phyloP scores from a whole-genome alignment of 1,140 invertebrate genomes.

The Megalonaias nervosa region DNA sequence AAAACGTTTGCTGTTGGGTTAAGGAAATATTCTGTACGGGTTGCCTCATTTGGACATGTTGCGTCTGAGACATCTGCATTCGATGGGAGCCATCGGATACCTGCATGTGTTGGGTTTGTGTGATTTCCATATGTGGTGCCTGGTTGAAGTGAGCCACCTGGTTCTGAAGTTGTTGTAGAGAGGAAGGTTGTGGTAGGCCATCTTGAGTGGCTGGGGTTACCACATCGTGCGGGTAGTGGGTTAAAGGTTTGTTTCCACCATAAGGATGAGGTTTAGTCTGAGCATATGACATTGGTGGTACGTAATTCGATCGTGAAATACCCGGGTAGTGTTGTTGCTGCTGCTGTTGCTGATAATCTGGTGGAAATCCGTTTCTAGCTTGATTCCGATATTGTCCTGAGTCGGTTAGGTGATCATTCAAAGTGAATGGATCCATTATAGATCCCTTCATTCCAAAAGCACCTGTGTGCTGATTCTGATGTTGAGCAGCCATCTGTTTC shows the following conservation, averaged over 20 bases:
- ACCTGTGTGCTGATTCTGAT: slow-evolving; percentile 83
- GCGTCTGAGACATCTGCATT: slow-evolving; percentile 87
- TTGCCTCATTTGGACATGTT: slow-evolving; percentile 87
- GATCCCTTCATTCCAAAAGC: slow-evolving; percentile 4
- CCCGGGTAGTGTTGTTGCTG: neutral
- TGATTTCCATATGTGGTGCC: slow-evolving; percentile 62
- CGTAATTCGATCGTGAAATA: neutral
- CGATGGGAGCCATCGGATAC: slow-evolving; percentile 62
- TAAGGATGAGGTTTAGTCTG: slow-evolving; percentile 47
- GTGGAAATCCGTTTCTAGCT: slow-evolving; percentile 2
- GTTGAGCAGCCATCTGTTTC: slow-evolving; percentile 97
- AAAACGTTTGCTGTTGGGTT: slow-evolving; percentile 79
- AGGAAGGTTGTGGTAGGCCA: slow-evolving; percentile 50
- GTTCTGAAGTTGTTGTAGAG: slow-evolving; percentile 69
- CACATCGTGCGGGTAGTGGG: slow-evolving; percentile 58
- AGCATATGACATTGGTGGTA: slow-evolving; percentile 16
- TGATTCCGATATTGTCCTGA: neutral
- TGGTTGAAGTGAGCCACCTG: slow-evolving; percentile 68
- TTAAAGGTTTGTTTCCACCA: slow-evolving; percentile 64
- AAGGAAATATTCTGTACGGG: slow-evolving; percentile 78
- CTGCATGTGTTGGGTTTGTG: slow-evolving; percentile 66
- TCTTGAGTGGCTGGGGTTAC: slow-evolving; percentile 33
- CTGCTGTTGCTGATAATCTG: slow-evolving; percentile 2
- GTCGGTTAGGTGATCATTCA: neutral
- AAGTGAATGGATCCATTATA: neutral